Conservation (phyloP, 2,888 invertebrate genomes). For the Tetragonisca angustula region DNA sequence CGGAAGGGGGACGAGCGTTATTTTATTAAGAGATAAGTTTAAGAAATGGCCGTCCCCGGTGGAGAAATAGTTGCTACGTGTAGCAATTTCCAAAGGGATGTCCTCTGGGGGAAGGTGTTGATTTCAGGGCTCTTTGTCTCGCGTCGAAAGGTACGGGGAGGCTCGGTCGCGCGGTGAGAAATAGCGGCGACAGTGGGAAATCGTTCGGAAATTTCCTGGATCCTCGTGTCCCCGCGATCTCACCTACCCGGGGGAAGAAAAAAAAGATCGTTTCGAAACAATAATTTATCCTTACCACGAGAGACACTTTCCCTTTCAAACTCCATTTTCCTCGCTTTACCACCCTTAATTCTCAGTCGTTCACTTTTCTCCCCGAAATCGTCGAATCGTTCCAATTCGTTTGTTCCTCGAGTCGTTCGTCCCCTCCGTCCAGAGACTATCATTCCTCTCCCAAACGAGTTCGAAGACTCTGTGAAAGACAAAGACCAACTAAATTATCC, state of each 20-base stretch:
- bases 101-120: background rate
- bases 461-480: too few species aligned
- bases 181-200: conserved; percentile 34
- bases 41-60: background rate
- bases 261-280: conserved; percentile 25
- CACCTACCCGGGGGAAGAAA: background rate
- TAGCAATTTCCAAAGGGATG: background rate
- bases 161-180: conserved; percentile 36
- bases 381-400: too few species aligned
- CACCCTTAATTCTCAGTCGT: too few species aligned
- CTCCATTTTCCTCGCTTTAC: too few species aligned
- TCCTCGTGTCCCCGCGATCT: conserved; percentile 2
- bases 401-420: too few species aligned
- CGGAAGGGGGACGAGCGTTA: background rate
- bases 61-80: background rate
- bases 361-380: too few species aligned
- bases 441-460: too few species aligned
- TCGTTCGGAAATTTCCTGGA: conserved; percentile 27
- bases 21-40: background rate
- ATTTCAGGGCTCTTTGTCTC: conserved; percentile 46
- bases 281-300: background rate
- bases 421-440: too few species aligned
- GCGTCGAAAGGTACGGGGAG: conserved; percentile 39
- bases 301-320: too few species aligned
- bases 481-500: too few species aligned